Conservation (phyloP, 2,113 vertebrate species). For the Anser cygnoides region DNA sequence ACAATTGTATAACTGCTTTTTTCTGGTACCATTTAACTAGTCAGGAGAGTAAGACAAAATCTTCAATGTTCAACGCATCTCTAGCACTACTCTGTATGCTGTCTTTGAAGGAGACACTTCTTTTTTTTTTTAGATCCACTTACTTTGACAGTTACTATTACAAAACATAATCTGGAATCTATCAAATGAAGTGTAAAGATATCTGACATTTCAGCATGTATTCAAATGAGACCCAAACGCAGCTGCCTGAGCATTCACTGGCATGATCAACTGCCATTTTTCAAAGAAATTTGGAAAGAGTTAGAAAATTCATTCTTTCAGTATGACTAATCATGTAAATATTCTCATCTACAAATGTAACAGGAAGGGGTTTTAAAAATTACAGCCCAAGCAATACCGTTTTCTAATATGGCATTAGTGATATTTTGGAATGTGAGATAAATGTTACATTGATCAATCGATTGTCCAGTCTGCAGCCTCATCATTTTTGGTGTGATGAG, state of each 20-base stretch:
- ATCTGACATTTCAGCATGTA: background rate
- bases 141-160: background rate
- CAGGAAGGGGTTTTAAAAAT: background rate
- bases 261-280: background rate
- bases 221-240: background rate
- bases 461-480: background rate
- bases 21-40: background rate
- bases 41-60: background rate
- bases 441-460: background rate
- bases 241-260: background rate
- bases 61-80: background rate
- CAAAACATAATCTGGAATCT: background rate
- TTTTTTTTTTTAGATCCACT: background rate
- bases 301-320: background rate
- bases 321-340: background rate
- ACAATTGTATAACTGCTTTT: background rate
- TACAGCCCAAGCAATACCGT: background rate
- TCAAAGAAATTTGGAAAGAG: background rate
- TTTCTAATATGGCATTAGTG: background rate
- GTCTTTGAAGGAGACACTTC: background rate
- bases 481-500: slow-evolving; percentile 41
- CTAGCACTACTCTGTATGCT: background rate
- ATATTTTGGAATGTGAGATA: background rate
- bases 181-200: background rate
- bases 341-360: background rate